Conservation (phyloP, 1,140 invertebrate species). For the Euwallacea similis region DNA sequence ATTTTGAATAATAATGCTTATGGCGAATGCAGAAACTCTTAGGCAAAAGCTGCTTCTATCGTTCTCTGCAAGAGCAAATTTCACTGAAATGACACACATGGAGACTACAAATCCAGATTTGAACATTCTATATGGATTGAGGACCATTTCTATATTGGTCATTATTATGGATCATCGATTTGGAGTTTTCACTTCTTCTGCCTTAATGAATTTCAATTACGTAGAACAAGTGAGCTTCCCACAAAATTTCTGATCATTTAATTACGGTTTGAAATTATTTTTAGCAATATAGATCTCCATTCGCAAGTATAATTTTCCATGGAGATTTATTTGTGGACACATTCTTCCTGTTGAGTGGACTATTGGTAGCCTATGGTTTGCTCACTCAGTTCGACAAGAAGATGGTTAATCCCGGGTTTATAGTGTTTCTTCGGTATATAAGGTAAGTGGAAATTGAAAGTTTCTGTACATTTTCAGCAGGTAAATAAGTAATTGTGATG, state of each 20-base stretch:
- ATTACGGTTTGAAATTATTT: constrained; percentile 24
- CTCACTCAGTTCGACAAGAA: constrained; percentile 56
- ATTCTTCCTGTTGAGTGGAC: constrained; percentile 66
- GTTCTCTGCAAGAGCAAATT: constrained; percentile 57
- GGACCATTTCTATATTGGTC: constrained; percentile 57
- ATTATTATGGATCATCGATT: constrained; percentile 58
- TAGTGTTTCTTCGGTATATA: constrained; percentile 60
- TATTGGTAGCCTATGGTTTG: constrained; percentile 58
- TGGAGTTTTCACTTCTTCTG: constrained; percentile 57
- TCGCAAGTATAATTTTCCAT: constrained; percentile 57
- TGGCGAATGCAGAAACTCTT: constrained; percentile 27
- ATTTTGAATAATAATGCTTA: neutral
- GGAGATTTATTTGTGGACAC: constrained; percentile 66
- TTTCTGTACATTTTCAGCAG: too few species aligned
- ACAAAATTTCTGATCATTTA: neutral
- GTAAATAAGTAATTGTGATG: too few species aligned
- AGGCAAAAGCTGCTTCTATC: constrained; percentile 52
- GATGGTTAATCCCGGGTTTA: constrained; percentile 53
- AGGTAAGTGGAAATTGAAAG: constrained; percentile 51
- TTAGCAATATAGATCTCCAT: constrained; percentile 48
- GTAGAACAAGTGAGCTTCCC: constrained; percentile 55
- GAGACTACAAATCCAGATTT: constrained; percentile 55
- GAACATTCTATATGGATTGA: constrained; percentile 57
- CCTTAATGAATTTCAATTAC: constrained; percentile 58
- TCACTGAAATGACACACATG: constrained; percentile 49